phyloP scores from a whole-genome alignment of 2,888 invertebrate genomes.

The Philaethria dido region DNA sequence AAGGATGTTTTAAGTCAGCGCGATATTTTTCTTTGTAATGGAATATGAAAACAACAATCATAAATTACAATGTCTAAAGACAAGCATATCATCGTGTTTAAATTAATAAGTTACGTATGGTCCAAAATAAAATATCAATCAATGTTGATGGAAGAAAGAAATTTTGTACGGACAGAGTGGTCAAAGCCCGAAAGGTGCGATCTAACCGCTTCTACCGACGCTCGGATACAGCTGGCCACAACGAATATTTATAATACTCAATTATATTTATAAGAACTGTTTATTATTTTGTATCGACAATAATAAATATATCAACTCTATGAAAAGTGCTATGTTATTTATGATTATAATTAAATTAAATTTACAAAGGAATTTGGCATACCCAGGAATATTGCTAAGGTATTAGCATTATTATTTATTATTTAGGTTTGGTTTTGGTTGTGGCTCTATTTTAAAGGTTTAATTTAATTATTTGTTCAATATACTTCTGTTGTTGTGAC shows the following conservation, averaged over 20 bases:
- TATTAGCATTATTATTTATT: too few relatives aligned
- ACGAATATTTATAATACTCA: background rate
- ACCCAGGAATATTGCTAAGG: background rate
- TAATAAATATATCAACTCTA: too few relatives aligned
- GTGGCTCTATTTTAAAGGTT: background rate
- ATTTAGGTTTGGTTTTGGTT: too few relatives aligned
- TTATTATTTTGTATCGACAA: background rate
- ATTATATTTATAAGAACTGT: background rate
- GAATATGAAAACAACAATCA: constrained; percentile 55
- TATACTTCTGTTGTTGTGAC: background rate
- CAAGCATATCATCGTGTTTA: constrained; percentile 70
- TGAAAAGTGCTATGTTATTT: too few relatives aligned
- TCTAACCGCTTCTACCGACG: constrained; percentile 52
- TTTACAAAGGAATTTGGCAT: background rate
- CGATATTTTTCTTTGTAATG: constrained; percentile 68
- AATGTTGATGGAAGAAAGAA: constrained; percentile 66
- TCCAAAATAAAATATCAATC: constrained; percentile 52
- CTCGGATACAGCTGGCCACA: background rate
- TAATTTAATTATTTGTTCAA: background rate
- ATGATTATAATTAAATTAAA: too few relatives aligned
- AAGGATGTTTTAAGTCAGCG: background rate
- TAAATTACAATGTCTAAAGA: constrained; percentile 61
- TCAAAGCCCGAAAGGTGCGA: constrained; percentile 76
- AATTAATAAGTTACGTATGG: constrained; percentile 46
- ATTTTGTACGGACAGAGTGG: constrained; percentile 63